Conservation (phyloP, 2,113 vertebrate species). For the Dascyllus trimaculatus region DNA sequence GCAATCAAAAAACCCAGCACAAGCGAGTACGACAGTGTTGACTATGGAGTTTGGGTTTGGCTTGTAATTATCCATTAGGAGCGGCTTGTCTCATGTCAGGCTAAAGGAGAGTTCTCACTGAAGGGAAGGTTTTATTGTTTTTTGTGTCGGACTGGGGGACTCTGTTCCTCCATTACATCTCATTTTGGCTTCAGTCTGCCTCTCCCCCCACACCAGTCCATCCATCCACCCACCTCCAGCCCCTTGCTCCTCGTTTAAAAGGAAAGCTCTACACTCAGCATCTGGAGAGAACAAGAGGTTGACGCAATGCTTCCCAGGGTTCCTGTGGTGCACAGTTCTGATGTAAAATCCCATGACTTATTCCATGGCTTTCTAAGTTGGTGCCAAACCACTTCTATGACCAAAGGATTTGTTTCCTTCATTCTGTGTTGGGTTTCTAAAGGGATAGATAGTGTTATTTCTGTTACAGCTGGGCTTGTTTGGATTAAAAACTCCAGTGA, state of each 20-base stretch:
- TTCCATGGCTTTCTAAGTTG: conserved; percentile 33
- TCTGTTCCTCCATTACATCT: conserved; percentile 57
- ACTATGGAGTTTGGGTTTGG: conserved; percentile 56
- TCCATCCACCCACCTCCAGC: conserved; percentile 49
- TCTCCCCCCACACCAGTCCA: conserved; percentile 3
- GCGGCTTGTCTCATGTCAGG: conserved; percentile 54
- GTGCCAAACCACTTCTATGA: conserved; percentile 12
- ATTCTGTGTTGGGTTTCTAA: conserved; percentile 10
- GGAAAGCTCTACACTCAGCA: conserved; percentile 74
- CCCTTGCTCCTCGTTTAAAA: conserved; percentile 65
- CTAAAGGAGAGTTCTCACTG: conserved; percentile 38
- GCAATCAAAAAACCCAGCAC: conserved; percentile 47
- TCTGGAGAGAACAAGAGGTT: conserved; percentile 76
- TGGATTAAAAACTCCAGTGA: conserved; percentile 31
- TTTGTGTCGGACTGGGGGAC: conserved; percentile 68
- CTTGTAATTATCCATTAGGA: conserved; percentile 56
- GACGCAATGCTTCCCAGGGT: conserved; percentile 68
- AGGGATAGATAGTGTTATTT: conserved; percentile 13
- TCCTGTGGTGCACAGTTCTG: conserved; percentile 28
- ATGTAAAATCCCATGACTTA: conserved; percentile 56
- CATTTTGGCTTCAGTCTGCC: conserved; percentile 55
- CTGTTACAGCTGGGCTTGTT: conserved; percentile 25
- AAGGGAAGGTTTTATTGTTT: conserved; percentile 65
- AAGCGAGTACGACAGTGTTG: conserved; percentile 20
- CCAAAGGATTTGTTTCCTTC: conserved; percentile 28